A percentile compares a stretch with the other conserved stretches of the same genome.
These are phyloP conservation scores for Smittia aterrima DNA, from an alignment of 2,888 invertebrate species.

Conservation along the genomic window DNA sequence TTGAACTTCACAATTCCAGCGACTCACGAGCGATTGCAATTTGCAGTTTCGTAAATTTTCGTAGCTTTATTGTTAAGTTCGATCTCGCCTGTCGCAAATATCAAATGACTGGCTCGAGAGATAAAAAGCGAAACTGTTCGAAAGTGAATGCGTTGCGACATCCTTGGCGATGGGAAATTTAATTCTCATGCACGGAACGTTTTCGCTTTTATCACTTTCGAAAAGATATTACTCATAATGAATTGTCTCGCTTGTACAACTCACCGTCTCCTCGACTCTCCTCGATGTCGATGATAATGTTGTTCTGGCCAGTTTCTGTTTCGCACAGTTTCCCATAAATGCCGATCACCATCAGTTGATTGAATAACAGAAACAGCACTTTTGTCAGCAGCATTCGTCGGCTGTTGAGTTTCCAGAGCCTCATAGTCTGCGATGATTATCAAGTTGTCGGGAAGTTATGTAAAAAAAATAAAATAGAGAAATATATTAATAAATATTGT, in stretches of 20 bases:
- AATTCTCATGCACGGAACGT: not conserved
- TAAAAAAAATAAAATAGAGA: not conserved
- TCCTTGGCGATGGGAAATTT: not conserved
- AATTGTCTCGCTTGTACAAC: constrained; percentile 51
- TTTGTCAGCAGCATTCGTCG: constrained; percentile 31
- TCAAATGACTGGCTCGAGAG: not conserved
- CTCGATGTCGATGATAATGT: constrained; percentile 78
- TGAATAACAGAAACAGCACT: constrained; percentile 25
- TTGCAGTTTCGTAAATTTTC: constrained; percentile 7
- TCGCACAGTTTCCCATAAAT: constrained; percentile 57
- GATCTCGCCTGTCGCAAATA: not conserved
- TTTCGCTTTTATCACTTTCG: constrained; percentile 15
- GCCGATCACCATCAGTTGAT: constrained; percentile 39
- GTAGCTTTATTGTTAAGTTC: not conserved
- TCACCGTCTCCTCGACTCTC: constrained; percentile 76
- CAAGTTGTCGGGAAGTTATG: not conserved
- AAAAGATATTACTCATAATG: not conserved
- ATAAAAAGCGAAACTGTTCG: not conserved
- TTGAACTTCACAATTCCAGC: not conserved
- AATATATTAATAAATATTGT: not conserved
- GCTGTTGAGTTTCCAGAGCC: constrained; percentile 27
- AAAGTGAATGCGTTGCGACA: constrained; percentile 9
- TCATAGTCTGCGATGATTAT: constrained; percentile 24
- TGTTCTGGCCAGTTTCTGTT: constrained; percentile 74
- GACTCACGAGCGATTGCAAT: constrained; percentile 2